These are phyloP conservation scores for Oreotrochilus melanogaster DNA, from an alignment of 2,113 vertebrate genomes.

Conservation along the genomic window DNA sequence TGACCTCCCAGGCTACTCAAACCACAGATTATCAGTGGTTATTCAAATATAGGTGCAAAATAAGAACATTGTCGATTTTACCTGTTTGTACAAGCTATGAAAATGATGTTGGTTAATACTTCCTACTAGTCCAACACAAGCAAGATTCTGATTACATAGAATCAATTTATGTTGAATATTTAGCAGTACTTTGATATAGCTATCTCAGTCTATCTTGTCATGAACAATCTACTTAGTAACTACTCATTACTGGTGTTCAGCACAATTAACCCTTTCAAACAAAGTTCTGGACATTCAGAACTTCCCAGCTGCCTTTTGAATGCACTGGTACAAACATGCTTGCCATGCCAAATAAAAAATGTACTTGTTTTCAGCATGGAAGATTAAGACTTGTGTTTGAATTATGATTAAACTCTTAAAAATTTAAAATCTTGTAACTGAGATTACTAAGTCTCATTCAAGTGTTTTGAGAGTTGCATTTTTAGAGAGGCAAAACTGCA, in stretches of 20 bases:
- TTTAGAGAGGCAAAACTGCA: neutral
- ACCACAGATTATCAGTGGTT: neutral
- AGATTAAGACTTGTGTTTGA: neutral
- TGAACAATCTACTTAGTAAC: neutral
- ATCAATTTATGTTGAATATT: neutral
- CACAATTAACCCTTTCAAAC: neutral
- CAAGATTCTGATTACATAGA: neutral
- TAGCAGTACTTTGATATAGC: neutral
- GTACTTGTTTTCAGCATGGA: neutral
- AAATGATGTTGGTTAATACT: neutral
- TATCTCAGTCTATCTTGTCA: neutral
- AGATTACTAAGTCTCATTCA: neutral
- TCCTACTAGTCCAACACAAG: neutral
- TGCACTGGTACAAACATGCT: neutral
- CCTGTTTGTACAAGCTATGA: neutral
- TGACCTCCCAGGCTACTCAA: neutral
- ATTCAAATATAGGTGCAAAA: neutral
- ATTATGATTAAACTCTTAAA: slow-evolving; percentile 3
- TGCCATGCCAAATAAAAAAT: neutral
- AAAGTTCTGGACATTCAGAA: neutral
- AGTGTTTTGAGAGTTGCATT: neutral
- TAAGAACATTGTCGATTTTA: neutral
- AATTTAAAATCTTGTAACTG: neutral
- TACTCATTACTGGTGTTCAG: neutral
- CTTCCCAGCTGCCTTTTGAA: neutral